Percentiles rank a stretch among this genome's conserved stretches.
phyloP scores from a whole-genome alignment of 1,140 invertebrate genomes.

The Heterodera carotae region DNA sequence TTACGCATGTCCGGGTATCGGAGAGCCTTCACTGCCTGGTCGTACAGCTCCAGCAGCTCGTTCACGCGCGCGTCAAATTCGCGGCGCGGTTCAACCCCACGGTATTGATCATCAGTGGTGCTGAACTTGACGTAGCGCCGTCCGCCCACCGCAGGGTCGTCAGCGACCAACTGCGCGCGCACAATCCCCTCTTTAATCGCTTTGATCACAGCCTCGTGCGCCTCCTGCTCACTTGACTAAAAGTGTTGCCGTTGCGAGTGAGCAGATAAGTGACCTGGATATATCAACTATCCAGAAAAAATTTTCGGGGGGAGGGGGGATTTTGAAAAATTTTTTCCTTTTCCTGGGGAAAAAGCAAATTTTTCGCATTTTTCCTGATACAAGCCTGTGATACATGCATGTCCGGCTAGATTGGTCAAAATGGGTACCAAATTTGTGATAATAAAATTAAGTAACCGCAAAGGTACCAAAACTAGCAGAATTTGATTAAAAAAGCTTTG shows the following conservation, averaged over 20 bases:
- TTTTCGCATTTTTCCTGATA: too few species aligned
- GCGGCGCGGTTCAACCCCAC: conserved; percentile 89
- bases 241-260: too few species aligned
- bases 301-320: too few species aligned
- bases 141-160: conserved; percentile 75
- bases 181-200: conserved; percentile 99
- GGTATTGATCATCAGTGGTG: conserved; percentile 72
- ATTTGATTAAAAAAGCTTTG: too few species aligned
- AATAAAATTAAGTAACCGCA: too few species aligned
- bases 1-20: conserved; percentile 93
- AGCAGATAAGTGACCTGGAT: background rate
- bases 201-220: conserved; percentile 98
- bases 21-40: conserved; percentile 97
- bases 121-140: conserved; percentile 94
- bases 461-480: too few species aligned
- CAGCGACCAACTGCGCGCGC: conserved; percentile 79
- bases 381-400: too few species aligned
- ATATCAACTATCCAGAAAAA: too few species aligned
- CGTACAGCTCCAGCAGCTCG: conserved; percentile 95
- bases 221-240: conserved; percentile 86
- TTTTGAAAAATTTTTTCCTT: too few species aligned
- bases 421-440: too few species aligned
- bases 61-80: conserved; percentile 97
- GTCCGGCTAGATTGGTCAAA: too few species aligned
- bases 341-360: too few species aligned